These are phyloP conservation scores for Pampusana beccarii DNA, from an alignment of 2,113 vertebrate species.

Conservation along the genomic window DNA sequence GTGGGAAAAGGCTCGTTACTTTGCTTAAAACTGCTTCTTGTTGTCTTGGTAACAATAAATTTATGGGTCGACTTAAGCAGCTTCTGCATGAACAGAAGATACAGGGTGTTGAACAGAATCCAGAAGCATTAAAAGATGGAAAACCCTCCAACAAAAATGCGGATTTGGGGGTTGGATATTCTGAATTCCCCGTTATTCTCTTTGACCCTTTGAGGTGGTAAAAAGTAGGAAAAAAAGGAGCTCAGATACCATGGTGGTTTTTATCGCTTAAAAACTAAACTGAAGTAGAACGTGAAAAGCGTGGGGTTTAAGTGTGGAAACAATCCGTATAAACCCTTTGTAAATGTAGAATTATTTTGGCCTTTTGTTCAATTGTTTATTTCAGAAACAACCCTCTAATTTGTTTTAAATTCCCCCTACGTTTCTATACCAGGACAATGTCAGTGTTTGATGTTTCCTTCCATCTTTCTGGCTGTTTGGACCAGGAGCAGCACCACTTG, in stretches of 20 bases:
- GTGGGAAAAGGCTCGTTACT: constrained; percentile 17
- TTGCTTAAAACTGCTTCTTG: constrained; percentile 46
- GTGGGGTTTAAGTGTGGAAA: not conserved
- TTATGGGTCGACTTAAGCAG: constrained; percentile 31
- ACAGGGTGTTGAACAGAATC: not conserved
- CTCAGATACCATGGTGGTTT: not conserved
- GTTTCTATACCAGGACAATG: not conserved
- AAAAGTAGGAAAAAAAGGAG: not conserved
- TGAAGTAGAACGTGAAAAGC: not conserved
- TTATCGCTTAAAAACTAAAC: not conserved
- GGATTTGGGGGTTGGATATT: not conserved
- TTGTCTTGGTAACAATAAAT: constrained; percentile 60
- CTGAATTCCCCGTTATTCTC: not conserved
- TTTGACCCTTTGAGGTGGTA: not conserved
- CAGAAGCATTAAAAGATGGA: not conserved
- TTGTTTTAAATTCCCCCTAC: not conserved
- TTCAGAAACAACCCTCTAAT: not conserved
- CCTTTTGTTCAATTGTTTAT: not conserved
- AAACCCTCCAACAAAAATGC: not conserved
- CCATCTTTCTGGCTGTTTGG: not conserved
- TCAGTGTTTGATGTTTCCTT: too few relatives aligned
- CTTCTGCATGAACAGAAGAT: constrained; percentile 18
- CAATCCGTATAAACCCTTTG: not conserved
- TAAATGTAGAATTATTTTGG: not conserved
- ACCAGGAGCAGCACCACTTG: not conserved